Percentiles rank a stretch among this genome's conserved stretches.
These are phyloP conservation scores for Philhelius pedissequus DNA, from an alignment of 2,888 invertebrate species.

Conservation along the genomic window DNA sequence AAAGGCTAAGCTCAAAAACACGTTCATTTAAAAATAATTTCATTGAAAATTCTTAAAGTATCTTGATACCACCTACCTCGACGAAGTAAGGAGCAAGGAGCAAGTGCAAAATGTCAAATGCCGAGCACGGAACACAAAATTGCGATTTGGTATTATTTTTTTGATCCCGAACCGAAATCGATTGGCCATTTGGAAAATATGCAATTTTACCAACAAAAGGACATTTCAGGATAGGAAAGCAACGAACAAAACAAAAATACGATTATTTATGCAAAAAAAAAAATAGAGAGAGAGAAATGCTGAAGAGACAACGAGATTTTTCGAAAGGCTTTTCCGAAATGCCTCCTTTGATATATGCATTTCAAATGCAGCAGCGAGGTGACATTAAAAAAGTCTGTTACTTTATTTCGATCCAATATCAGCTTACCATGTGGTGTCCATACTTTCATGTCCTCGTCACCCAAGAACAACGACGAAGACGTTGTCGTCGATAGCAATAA, in stretches of 20 bases:
- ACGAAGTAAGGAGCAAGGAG: too few relatives aligned
- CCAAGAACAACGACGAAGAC: not conserved
- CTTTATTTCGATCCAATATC: conserved; percentile 18
- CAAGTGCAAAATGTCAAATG: not conserved
- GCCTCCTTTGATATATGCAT: conserved; percentile 12
- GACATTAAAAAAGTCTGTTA: conserved; percentile 6
- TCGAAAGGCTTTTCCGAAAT: not conserved
- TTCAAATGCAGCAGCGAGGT: conserved; percentile 1
- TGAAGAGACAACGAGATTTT: not conserved
- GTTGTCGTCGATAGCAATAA: not conserved
- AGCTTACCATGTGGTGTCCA: not conserved
- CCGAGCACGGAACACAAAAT: not conserved
- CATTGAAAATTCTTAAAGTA: conserved; percentile 9
- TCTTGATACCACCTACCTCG: not conserved
- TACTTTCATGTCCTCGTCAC: not conserved
- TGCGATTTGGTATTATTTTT: conserved; percentile 6
- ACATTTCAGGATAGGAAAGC: not conserved
- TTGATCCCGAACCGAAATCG: not conserved
- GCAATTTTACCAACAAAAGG: conserved; percentile 10
- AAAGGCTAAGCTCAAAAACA: too few relatives aligned
- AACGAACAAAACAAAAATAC: not conserved
- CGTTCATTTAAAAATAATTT: conserved; percentile 3
- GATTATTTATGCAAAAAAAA: not conserved
- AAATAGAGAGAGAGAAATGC: not conserved
- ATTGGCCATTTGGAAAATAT: conserved; percentile 23